Conservation (phyloP, 2,888 invertebrate species). For the Drosophila formosana region DNA sequence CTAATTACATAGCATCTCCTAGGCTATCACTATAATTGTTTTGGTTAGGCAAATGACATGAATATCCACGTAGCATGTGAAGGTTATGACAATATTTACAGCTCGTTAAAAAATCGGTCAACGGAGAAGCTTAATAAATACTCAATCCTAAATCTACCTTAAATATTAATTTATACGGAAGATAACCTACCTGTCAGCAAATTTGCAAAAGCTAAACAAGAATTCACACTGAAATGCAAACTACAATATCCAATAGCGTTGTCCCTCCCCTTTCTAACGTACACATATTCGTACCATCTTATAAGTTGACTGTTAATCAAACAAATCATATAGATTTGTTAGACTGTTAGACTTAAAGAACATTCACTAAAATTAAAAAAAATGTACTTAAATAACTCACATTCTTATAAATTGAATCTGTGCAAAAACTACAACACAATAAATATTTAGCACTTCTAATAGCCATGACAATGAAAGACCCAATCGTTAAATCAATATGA, state of each 20-base stretch:
- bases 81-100: constrained; percentile 35
- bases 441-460: constrained; percentile 64
- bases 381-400: constrained; percentile 9
- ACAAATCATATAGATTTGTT: constrained; percentile 11
- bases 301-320: constrained; percentile 2
- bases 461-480: constrained; percentile 29
- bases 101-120: constrained; percentile 38
- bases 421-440: constrained; percentile 31
- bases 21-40: not conserved
- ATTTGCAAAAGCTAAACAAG: not conserved
- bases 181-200: not conserved
- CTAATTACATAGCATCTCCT: not conserved
- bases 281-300: too few species aligned
- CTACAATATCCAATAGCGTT: not conserved
- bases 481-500: constrained; percentile 40
- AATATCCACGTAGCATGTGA: constrained; percentile 24
- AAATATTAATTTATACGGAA: constrained; percentile 19
- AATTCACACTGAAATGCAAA: not conserved
- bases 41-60: constrained; percentile 12
- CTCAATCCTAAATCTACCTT: constrained; percentile 13
- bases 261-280: not conserved
- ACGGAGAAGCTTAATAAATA: constrained; percentile 6
- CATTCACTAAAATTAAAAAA: constrained; percentile 3
- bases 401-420: constrained; percentile 40
- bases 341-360: not conserved